phyloP scores from a whole-genome alignment of 2,113 vertebrate species.

The Oryzias celebensis region DNA sequence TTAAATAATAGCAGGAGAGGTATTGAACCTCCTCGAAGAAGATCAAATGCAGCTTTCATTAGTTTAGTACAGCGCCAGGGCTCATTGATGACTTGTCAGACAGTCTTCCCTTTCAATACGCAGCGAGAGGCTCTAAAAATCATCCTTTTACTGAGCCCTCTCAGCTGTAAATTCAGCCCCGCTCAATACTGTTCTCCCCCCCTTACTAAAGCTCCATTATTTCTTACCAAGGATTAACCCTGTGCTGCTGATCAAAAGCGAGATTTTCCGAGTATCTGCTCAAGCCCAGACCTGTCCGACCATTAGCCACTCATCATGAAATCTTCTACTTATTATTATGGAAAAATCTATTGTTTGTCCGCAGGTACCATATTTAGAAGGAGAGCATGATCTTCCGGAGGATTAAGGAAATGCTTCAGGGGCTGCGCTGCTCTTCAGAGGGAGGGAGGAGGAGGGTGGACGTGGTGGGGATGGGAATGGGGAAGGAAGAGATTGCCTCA shows the following conservation, averaged over 20 bases:
- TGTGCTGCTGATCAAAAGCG: constrained; percentile 76
- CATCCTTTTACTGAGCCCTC: constrained; percentile 77
- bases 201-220: constrained; percentile 65
- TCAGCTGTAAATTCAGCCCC: constrained; percentile 75
- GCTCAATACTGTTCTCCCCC: constrained; percentile 66
- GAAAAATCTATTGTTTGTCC: constrained; percentile 78
- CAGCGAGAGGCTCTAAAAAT: constrained; percentile 79
- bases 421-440: constrained; percentile 66
- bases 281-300: constrained; percentile 51
- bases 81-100: constrained; percentile 83
- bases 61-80: constrained; percentile 79
- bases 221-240: constrained; percentile 77
- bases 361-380: constrained; percentile 75
- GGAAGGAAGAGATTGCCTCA: constrained; percentile 63
- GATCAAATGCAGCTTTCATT: constrained; percentile 83
- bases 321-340: constrained; percentile 76
- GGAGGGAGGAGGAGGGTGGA: constrained; percentile 21
- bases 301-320: constrained; percentile 75
- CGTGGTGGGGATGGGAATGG: constrained; percentile 47
- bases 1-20: constrained; percentile 80
- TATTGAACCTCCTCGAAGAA: constrained; percentile 78
- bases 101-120: constrained; percentile 79
- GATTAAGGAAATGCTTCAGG: constrained; percentile 73
- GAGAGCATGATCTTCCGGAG: constrained; percentile 71
- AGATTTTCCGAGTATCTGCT: constrained; percentile 57